Conservation (phyloP, 2,797 vertebrate genomes). For the Peromyscus aztecus region DNA sequence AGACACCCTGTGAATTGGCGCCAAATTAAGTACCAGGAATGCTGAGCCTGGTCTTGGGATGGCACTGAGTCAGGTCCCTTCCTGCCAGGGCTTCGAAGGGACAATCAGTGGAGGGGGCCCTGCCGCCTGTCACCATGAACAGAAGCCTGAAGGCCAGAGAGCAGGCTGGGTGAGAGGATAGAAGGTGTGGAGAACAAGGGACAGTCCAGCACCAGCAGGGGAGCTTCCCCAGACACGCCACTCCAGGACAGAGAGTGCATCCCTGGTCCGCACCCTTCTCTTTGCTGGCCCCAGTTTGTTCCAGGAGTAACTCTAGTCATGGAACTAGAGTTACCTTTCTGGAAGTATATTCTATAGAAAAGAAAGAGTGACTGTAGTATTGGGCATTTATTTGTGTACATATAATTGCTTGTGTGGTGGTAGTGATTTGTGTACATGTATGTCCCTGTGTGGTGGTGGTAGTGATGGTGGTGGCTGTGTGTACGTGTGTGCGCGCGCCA, state of each 20-base stretch:
- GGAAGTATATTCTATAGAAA: not conserved
- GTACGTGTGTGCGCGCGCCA: not conserved
- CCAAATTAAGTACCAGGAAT: conserved; percentile 63
- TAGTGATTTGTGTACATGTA: not conserved
- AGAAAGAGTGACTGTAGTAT: not conserved
- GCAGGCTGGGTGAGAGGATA: not conserved
- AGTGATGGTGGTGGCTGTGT: not conserved
- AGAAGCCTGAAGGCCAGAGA: not conserved
- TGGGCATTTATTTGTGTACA: not conserved
- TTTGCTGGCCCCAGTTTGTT: not conserved
- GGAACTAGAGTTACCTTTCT: not conserved
- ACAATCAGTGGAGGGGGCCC: not conserved
- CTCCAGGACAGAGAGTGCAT: accelerated
- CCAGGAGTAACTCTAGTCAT: too few species aligned
- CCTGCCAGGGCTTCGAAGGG: not conserved
- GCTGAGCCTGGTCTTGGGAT: not conserved
- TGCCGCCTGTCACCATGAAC: not conserved
- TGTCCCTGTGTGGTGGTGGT: not conserved
- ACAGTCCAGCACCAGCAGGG: not conserved
- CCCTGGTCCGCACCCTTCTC: too few species aligned
- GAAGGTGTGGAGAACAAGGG: not conserved
- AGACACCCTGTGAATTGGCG: conserved; percentile 46
- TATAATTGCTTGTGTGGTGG: not conserved
- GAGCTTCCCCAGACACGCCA: not conserved
- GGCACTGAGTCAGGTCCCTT: not conserved